Base-by-base conservation (phyloP, 2,797 vertebrate genomes). In the Nasua narica region DNA sequence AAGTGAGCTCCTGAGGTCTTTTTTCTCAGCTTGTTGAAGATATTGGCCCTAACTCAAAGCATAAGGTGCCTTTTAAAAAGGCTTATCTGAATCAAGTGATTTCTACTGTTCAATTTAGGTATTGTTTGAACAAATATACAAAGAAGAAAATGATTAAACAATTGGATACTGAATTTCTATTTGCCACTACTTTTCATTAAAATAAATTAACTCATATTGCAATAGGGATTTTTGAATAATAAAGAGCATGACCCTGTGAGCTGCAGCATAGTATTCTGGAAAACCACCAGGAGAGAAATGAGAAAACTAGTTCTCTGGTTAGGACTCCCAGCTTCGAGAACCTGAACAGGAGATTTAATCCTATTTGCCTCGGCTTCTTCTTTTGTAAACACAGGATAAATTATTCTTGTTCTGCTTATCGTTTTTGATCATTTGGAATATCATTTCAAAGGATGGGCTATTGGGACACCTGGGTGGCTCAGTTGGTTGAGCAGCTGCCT, bases 11-110 rank as follows among this genome's bases (percentile, higher is more conserved):
- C 2, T 4, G 32, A n/a, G 3, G 3, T 79, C 50, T 85, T 82
- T 54, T 54, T 94, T 60, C 32, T 77, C n/a, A 92, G 21, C 29
- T 90, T 37, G 29, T 50, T 74, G 40, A 58, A 88, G n/a, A 67
- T 60, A 12, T 5, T 67, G 52, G 3, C 10, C 21, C 32, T 81
- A 74, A 74, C 29, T 69, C 40, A 11, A 77, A 86, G 25, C 4
- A 16, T 35, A 43, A 50, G 27, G 12, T 25, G 9, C 29, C 29
- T 88, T 52, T 93, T n/a, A 1, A n/a, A 72, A 54, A 65, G n/a
- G 27, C 23, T 77, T 85, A 16, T 52, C 7, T 10, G 87, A 81
- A 82, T 95, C 29, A 60, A 83, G 25, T 58, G 19, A 40, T 52
- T 32, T 89, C 29, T 76, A 9, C 21, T 7, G 6, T 70, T 87